Percentiles rank a stretch among this genome's conserved stretches.
phyloP scores from a whole-genome alignment of 2,113 vertebrate genomes.

The Osmerus eperlanus region DNA sequence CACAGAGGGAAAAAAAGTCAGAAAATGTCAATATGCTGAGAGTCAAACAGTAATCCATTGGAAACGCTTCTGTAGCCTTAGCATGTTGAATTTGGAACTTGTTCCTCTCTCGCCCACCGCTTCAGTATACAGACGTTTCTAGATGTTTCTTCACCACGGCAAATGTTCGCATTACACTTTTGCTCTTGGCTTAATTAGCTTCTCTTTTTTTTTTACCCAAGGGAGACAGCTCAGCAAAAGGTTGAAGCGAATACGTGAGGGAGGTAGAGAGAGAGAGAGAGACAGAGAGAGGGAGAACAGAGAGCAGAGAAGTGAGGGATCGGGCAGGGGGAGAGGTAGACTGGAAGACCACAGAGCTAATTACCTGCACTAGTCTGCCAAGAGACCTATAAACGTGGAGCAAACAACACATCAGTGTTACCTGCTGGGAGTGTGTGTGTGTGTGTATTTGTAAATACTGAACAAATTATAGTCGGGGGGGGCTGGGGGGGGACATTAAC shows the following conservation, averaged over 20 bases:
- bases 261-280: background rate
- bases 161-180: too few species aligned
- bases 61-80: too few species aligned
- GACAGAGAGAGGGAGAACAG: slow-evolving; percentile 39
- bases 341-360: slow-evolving; percentile 70
- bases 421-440: slow-evolving; percentile 36
- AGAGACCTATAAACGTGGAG: slow-evolving; percentile 71
- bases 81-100: too few species aligned
- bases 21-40: too few species aligned
- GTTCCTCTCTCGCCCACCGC: too few species aligned
- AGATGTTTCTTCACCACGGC: too few species aligned
- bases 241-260: background rate
- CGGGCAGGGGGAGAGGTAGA: slow-evolving; percentile 43
- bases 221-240: background rate
- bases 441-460: slow-evolving; percentile 14
- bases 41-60: too few species aligned
- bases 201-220: background rate
- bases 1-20: too few species aligned
- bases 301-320: slow-evolving; percentile 21
- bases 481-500: slow-evolving; percentile 44
- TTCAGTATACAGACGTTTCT: too few species aligned
- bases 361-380: slow-evolving; percentile 71
- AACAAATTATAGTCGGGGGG: background rate
- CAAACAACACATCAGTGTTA: slow-evolving; percentile 73
- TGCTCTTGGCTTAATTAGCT: too few species aligned